These are phyloP conservation scores for Xenentodon cancila DNA, from an alignment of 2,797 vertebrate species.

Conservation along the genomic window DNA sequence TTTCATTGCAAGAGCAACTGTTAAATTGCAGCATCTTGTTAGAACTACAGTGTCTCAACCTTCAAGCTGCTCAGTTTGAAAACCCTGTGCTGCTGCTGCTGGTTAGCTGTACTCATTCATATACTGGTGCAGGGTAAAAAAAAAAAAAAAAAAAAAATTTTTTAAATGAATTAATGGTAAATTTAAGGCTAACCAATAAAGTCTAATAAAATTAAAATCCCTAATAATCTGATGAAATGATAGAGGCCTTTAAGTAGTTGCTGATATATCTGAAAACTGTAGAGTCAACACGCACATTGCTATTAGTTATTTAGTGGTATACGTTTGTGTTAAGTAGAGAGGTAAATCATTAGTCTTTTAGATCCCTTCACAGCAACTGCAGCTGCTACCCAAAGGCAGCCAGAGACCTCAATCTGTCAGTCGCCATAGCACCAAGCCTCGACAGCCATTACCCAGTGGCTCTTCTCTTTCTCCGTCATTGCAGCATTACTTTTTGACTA, in stretches of 20 bases:
- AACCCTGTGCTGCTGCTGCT: too few relatives aligned
- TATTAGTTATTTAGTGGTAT: constrained; percentile 40
- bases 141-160: too few relatives aligned
- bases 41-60: neutral
- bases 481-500: constrained; percentile 35
- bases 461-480: constrained; percentile 42
- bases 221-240: constrained; percentile 39
- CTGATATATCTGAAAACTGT: constrained; percentile 42
- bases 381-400: constrained; percentile 75
- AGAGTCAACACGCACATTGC: constrained; percentile 19
- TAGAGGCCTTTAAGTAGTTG: constrained; percentile 41
- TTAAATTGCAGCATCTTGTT: constrained; percentile 1
- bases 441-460: constrained; percentile 47
- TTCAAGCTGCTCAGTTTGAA: neutral
- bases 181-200: too few relatives aligned
- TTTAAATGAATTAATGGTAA: too few relatives aligned
- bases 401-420: constrained; percentile 83
- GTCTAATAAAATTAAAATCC: constrained; percentile 13
- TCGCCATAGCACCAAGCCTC: constrained; percentile 41
- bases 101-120: too few relatives aligned
- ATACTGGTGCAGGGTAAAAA: too few relatives aligned
- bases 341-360: constrained; percentile 72
- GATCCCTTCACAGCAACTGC: constrained; percentile 72
- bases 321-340: constrained; percentile 25
- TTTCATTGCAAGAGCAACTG: neutral